phyloP scores from a whole-genome alignment of 2,797 vertebrate species.

The Lepidocolaptes lacrymiger region DNA sequence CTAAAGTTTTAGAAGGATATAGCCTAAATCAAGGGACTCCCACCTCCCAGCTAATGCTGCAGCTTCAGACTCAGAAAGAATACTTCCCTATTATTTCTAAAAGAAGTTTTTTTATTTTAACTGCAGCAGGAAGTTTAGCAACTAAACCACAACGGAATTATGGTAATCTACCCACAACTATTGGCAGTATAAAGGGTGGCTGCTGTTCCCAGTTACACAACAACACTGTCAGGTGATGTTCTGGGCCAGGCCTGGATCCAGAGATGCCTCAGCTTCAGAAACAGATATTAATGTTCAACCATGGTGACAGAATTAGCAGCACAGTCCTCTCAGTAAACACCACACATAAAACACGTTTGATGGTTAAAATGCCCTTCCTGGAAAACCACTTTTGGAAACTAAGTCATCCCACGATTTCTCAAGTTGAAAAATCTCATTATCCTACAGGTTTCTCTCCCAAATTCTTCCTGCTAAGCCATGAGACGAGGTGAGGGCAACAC shows the following conservation, averaged over 20 bases:
- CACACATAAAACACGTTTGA: rapidly evolving
- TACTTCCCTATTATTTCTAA: not conserved
- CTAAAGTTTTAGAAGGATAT: not conserved
- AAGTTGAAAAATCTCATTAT: not conserved
- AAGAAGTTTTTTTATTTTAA: not conserved
- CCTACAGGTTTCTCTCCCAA: not conserved
- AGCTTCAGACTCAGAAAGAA: not conserved
- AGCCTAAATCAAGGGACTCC: not conserved
- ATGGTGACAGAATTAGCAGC: not conserved
- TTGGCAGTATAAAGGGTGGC: not conserved
- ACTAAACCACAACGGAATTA: not conserved
- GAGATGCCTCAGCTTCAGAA: not conserved
- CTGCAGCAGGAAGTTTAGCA: not conserved
- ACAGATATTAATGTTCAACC: not conserved
- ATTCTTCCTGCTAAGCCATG: not conserved
- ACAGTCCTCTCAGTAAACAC: not conserved
- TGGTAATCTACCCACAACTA: not conserved
- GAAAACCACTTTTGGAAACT: not conserved
- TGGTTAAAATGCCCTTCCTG: not conserved
- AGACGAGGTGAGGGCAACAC: not conserved
- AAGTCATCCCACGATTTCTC: not conserved
- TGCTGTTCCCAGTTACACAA: not conserved
- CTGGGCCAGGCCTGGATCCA: rapidly evolving
- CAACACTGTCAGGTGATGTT: not conserved
- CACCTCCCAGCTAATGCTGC: not conserved